Percentiles rank a stretch among this genome's conserved stretches.
Evolutionary conservation across 1,140 invertebrate species (phyloP).

Genomic region (Callitettix versicolor): DNA sequence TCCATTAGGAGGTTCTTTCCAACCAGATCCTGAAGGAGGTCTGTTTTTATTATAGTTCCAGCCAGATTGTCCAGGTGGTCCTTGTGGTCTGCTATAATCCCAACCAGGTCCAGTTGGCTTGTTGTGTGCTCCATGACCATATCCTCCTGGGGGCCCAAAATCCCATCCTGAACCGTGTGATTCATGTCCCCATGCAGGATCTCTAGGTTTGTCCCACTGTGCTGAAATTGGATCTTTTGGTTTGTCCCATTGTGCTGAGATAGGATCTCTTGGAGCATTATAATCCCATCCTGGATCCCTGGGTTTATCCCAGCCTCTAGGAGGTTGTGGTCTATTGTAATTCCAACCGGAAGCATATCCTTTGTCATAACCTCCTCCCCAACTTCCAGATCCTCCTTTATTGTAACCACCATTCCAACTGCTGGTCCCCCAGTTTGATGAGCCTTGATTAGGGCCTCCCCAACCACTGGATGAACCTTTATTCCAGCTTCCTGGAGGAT

Average conservation of each 20-base stretch:
- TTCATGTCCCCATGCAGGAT: not conserved
- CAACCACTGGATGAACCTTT: conserved; percentile 2
- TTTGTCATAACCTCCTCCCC: no score
- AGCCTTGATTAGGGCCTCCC: not conserved
- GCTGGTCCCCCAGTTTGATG: not conserved
- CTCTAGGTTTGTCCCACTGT: conserved; percentile 4
- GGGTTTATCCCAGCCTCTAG: conserved; percentile 1
- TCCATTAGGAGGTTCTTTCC: not conserved
- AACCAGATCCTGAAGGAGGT: not conserved
- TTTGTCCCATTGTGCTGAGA: conserved; percentile 8
- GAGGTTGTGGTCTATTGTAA: conserved; percentile 1
- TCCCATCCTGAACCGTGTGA: not conserved
- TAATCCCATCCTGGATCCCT: not conserved
- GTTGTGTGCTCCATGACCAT: not conserved
- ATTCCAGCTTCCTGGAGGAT: not conserved
- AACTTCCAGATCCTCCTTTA: no score
- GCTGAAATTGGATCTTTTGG: conserved; percentile 6
- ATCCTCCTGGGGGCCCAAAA: not conserved
- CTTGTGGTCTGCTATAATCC: not conserved
- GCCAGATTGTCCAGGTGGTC: not conserved
- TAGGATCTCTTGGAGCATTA: conserved; percentile 2
- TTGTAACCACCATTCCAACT: conserved; percentile 1
- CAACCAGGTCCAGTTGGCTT: not conserved
- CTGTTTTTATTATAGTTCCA: not conserved
- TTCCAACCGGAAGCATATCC: conserved; percentile 6